phyloP scores from a whole-genome alignment of 2,888 invertebrate species.

The Lasioglossum malachurum region DNA sequence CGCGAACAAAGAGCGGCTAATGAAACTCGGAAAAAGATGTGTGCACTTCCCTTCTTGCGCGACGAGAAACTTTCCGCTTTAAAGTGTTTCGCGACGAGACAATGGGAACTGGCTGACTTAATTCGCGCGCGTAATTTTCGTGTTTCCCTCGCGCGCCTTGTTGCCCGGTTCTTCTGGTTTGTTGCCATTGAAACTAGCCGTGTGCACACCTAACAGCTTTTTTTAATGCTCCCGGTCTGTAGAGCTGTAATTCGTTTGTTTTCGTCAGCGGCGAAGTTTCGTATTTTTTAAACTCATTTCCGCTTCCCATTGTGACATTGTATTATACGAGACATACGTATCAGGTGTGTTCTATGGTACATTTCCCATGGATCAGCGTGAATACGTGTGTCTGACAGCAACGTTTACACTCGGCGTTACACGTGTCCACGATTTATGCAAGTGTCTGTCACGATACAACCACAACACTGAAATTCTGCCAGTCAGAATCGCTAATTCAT shows the following conservation, averaged over 20 bases:
- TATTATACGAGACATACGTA: neutral
- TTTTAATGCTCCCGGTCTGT: neutral
- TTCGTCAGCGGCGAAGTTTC: neutral
- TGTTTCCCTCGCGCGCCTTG: neutral
- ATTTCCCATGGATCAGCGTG: neutral
- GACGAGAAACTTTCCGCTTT: neutral
- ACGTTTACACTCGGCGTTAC: neutral
- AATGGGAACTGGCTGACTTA: slow-evolving; percentile 17
- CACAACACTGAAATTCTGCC: slow-evolving; percentile 25
- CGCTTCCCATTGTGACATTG: neutral
- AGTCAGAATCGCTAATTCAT: neutral
- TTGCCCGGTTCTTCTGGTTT: neutral
- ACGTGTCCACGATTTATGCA: neutral
- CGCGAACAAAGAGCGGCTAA: slow-evolving; percentile 16
- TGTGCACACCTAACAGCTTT: neutral
- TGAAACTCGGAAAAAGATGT: slow-evolving; percentile 29
- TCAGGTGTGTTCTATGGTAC: neutral
- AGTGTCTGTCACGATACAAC: neutral
- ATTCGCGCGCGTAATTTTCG: neutral
- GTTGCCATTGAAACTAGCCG: neutral
- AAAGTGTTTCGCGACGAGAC: neutral
- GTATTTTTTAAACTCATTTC: neutral
- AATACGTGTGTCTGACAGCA: neutral
- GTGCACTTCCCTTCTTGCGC: slow-evolving; percentile 7
- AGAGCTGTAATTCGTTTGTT: neutral